Base-by-base conservation (phyloP, 2,888 invertebrate genomes). In the Penaeus monodon region DNA sequence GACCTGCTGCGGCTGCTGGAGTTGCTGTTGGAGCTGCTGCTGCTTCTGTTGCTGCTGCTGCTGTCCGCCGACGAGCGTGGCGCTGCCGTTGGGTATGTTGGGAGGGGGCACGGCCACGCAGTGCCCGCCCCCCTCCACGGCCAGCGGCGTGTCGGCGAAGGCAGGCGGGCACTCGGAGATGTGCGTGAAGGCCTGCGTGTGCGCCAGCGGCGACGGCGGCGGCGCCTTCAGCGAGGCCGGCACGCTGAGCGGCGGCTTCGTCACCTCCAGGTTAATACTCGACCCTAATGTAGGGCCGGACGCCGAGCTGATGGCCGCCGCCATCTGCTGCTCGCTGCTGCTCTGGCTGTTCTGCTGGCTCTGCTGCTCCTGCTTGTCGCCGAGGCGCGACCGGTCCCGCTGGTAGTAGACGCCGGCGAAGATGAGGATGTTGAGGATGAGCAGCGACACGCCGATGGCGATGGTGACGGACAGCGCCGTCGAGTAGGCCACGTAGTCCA, bases 381-480 rank as follows among this genome's bases (percentile, higher is more conserved):
- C 84, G 24, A 88, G 22, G 17, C 89, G 74, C 38, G 88, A 80
- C 17, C 89, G 49, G 57, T 89, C 89, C 24, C 87, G 68, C 70
- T 86, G 88, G 82, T 89, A 89, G 92, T 98, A 98, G 0, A 98
- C 97, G 8, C 97, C 98, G 84, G 97, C 98, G 92, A 98, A 98
- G 91, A 98, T 97, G 65, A 98, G 93, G 74, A 98, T 96, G 92
- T 98, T 98, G 7, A 98, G 93, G 91, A 98, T 97, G 29, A 98
- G 94, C 87, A 98, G 93, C 10, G 97, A 97, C 92, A 98, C 97
- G 65, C 98, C 98, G 90, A 98, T 97, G 79, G 98, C 98, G 91
- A 98, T 97, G n/a, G 97, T 98, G 0, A 97, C 97, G 92, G 97
- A 97, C 24, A 98, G 93, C 1, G 97, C 97, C 8, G 97, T 97